phyloP scores from a whole-genome alignment of 2,113 vertebrate species.

The Peromyscus californicus region DNA sequence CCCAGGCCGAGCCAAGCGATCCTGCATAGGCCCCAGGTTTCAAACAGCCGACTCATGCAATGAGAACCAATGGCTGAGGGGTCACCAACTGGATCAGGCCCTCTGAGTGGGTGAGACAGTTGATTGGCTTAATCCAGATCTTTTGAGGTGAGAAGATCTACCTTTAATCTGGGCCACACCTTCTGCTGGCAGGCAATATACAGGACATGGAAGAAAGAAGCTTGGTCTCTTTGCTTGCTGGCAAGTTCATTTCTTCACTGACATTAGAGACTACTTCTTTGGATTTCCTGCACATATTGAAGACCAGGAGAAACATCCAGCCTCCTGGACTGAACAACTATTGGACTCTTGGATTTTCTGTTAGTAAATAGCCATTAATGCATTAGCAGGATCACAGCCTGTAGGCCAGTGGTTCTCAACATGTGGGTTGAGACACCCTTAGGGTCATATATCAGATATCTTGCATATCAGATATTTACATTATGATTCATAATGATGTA shows the following conservation, averaged over 20 bases:
- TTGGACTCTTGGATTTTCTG: neutral
- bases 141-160: neutral
- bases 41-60: too few species aligned
- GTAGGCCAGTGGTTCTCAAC: neutral
- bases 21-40: too few species aligned
- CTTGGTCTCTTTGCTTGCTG: neutral
- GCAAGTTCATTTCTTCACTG: neutral
- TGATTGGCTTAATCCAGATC: too few species aligned
- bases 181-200: neutral
- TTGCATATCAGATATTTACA: neutral
- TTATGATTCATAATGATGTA: neutral
- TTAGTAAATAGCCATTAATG: neutral
- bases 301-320: neutral
- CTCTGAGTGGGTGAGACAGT: too few species aligned
- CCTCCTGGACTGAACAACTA: neutral
- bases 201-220: neutral
- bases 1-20: too few species aligned
- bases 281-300: neutral
- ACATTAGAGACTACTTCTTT: neutral
- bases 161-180: neutral
- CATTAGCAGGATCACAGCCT: neutral
- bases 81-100: too few species aligned
- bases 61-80: too few species aligned
- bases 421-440: accelerated
- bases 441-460: neutral